These are phyloP conservation scores for Nothocercus julius DNA, from an alignment of 2,113 vertebrate genomes.

Conservation along the genomic window DNA sequence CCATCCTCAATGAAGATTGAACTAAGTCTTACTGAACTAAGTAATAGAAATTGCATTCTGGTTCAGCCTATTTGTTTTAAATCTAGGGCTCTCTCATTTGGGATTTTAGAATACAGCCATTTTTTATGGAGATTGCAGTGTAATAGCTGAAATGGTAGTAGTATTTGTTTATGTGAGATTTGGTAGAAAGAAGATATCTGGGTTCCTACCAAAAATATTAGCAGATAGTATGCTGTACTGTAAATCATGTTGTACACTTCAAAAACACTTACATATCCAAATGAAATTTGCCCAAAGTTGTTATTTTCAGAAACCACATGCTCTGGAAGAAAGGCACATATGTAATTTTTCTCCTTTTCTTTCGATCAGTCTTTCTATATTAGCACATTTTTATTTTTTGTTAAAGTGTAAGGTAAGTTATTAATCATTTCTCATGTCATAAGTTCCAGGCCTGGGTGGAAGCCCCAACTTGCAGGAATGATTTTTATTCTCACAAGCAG, in stretches of 20 bases:
- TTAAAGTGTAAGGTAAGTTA: not conserved
- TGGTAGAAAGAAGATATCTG: slow-evolving; percentile 30
- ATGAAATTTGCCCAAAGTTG: not conserved
- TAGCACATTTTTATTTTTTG: not conserved
- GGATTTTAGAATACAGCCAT: slow-evolving; percentile 41
- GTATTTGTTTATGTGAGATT: slow-evolving; percentile 44
- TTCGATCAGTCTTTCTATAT: not conserved
- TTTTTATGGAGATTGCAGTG: slow-evolving; percentile 50
- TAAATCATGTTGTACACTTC: slow-evolving; percentile 12
- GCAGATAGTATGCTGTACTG: not conserved
- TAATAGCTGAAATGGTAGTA: slow-evolving; percentile 39
- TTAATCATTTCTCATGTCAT: not conserved
- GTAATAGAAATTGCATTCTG: slow-evolving; percentile 55
- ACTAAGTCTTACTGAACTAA: not conserved
- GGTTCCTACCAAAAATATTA: slow-evolving; percentile 11
- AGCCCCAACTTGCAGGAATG: not conserved
- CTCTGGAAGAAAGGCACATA: not conserved
- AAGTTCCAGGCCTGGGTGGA: not conserved
- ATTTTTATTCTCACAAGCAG: not conserved
- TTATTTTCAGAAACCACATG: slow-evolving; percentile 19
- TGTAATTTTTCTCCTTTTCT: not conserved
- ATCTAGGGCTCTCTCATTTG: slow-evolving; percentile 45
- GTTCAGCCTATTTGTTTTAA: slow-evolving; percentile 60
- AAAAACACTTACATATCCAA: not conserved
- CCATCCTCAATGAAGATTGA: slow-evolving; percentile 18